phyloP scores from a whole-genome alignment of 2,888 invertebrate species.

The Charanyca ferruginea region DNA sequence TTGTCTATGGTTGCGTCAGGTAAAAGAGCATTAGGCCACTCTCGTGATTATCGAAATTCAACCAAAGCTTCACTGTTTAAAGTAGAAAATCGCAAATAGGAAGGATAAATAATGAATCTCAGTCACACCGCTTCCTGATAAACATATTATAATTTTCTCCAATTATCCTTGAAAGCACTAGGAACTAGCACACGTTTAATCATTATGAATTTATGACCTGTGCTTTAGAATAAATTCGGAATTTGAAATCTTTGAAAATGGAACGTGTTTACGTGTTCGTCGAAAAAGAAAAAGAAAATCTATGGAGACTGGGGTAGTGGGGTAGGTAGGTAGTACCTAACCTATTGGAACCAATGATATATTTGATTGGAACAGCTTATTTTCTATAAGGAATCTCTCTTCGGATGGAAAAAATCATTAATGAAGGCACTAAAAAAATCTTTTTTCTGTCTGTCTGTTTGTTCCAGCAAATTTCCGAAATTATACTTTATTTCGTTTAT shows the following conservation, averaged over 20 bases:
- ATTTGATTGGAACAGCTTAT: too few relatives aligned
- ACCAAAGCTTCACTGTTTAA: rapidly evolving
- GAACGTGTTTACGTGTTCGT: background rate
- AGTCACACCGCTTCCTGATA: slow-evolving; percentile 29
- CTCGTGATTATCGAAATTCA: background rate
- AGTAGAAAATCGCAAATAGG: slow-evolving; percentile 3
- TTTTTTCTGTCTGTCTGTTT: too few relatives aligned
- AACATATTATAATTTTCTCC: slow-evolving; percentile 34
- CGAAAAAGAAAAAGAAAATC: background rate
- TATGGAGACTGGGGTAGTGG: background rate
- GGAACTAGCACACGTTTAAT: slow-evolving; percentile 20
- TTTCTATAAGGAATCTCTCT: too few relatives aligned
- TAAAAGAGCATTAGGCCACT: slow-evolving; percentile 33
- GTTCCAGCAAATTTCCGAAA: too few relatives aligned
- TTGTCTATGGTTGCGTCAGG: slow-evolving; percentile 52
- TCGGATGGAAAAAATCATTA: too few relatives aligned
- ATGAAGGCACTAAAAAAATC: too few relatives aligned
- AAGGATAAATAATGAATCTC: slow-evolving; percentile 5
- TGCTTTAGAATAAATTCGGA: background rate
- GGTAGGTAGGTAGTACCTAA: too few relatives aligned
- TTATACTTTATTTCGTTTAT: too few relatives aligned
- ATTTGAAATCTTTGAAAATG: slow-evolving; percentile 27
- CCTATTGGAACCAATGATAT: too few relatives aligned
- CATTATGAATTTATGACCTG: slow-evolving; percentile 7
- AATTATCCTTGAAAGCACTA: slow-evolving; percentile 42